A percentile compares a stretch with the other conserved stretches of the same genome.
phyloP scores from a whole-genome alignment of 2,113 vertebrate species.

The Orientallactaga bullata region DNA sequence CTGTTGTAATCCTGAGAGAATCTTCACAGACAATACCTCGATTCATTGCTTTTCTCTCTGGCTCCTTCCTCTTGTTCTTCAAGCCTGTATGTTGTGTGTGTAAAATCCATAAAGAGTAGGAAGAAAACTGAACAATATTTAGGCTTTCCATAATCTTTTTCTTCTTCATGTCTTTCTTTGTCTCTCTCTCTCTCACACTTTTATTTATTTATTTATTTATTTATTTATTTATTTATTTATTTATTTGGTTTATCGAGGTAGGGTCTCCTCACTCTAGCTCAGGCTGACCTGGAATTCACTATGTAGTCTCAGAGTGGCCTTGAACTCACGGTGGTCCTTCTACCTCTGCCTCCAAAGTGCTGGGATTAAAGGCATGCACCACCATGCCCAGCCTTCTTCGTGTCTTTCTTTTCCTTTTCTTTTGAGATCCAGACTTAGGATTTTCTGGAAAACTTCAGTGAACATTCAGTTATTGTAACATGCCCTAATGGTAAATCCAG shows the following conservation, averaged over 20 bases:
- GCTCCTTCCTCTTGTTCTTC: not conserved
- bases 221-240: too few species aligned
- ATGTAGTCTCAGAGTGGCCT: too few species aligned
- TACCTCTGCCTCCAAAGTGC: too few species aligned
- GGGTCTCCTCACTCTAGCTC: too few species aligned
- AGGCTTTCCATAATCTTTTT: not conserved
- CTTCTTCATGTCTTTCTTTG: not conserved
- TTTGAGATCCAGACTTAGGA: not conserved
- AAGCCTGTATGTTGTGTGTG: not conserved
- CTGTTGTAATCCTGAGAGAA: not conserved
- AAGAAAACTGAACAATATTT: not conserved
- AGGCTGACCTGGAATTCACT: too few species aligned
- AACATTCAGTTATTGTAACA: not conserved
- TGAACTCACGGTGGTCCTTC: too few species aligned
- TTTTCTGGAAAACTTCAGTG: not conserved
- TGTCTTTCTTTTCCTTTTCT: not conserved
- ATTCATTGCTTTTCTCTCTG: not conserved
- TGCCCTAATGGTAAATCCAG: constrained; percentile 13
- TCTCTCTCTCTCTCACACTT: too few species aligned
- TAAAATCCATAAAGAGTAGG: not conserved
- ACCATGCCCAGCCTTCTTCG: too few species aligned
- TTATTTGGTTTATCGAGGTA: too few species aligned
- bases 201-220: too few species aligned
- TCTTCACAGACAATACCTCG: not conserved
- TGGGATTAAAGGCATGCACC: too few species aligned